Evolutionary conservation across 2,113 vertebrate species (phyloP).

Genomic region (Psephotus haematonotus): DNA sequence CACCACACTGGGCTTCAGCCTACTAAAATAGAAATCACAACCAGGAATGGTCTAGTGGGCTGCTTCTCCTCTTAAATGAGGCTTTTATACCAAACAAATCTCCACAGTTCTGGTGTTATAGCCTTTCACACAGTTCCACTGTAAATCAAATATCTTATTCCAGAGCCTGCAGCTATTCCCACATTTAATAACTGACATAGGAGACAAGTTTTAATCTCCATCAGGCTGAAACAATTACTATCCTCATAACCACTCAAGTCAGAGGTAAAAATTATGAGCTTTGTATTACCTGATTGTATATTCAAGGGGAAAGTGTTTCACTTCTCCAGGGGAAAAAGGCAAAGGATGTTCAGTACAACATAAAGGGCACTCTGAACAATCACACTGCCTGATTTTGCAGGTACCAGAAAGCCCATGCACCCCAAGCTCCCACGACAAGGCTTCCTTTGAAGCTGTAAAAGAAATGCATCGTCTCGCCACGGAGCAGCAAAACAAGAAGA

Average conservation of each 20-base stretch:
- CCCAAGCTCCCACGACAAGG: not conserved
- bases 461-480: not conserved
- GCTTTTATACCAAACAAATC: conserved; percentile 51
- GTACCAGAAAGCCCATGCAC: not conserved
- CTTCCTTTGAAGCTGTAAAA: not conserved
- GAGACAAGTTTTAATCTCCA: conserved; percentile 63
- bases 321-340: not conserved
- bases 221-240: conserved; percentile 50
- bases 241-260: conserved; percentile 17
- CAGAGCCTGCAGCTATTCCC: conserved; percentile 36
- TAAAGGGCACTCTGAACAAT: not conserved
- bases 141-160: conserved; percentile 58
- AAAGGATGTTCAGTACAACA: not conserved
- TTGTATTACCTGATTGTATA: conserved; percentile 2
- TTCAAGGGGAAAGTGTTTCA: not conserved
- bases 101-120: not conserved
- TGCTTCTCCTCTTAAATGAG: conserved; percentile 11
- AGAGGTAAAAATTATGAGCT: conserved; percentile 4
- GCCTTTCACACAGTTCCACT: not conserved
- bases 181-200: conserved; percentile 58
- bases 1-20: not conserved
- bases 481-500: not conserved
- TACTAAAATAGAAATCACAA: conserved; percentile 36
- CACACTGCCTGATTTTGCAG: not conserved
- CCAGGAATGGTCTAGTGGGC: not conserved